phyloP scores from a whole-genome alignment of 2,113 vertebrate species.

The Anseranas semipalmata region DNA sequence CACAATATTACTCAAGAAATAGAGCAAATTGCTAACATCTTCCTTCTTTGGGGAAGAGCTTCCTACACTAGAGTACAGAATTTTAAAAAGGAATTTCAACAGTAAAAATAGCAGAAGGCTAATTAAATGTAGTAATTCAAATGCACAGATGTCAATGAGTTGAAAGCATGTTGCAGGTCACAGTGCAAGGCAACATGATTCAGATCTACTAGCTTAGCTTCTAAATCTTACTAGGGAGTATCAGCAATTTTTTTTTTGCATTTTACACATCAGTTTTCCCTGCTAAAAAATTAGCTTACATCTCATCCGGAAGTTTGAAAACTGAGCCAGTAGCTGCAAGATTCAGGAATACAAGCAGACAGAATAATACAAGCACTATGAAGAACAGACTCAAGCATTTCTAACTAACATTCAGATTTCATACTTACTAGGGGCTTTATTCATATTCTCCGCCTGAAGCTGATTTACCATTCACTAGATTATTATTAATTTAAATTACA shows the following conservation, averaged over 20 bases:
- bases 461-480: neutral
- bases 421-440: neutral
- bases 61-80: neutral
- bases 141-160: neutral
- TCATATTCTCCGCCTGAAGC: neutral
- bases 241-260: neutral
- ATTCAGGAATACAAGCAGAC: neutral
- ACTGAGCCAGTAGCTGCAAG: neutral
- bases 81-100: neutral
- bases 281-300: neutral
- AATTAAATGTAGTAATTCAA: neutral
- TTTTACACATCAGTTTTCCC: neutral
- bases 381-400: neutral
- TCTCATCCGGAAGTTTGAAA: neutral
- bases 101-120: neutral
- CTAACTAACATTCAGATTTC: neutral
- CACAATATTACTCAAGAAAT: neutral
- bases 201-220: neutral
- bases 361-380: neutral
- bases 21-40: neutral
- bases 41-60: neutral
- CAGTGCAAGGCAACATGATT: neutral
- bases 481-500: neutral
- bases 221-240: neutral
- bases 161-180: too few species aligned